Conservation (phyloP, 30 jellyfish, hydroid and myxozoan species). For the Mastigias papua region DNA sequence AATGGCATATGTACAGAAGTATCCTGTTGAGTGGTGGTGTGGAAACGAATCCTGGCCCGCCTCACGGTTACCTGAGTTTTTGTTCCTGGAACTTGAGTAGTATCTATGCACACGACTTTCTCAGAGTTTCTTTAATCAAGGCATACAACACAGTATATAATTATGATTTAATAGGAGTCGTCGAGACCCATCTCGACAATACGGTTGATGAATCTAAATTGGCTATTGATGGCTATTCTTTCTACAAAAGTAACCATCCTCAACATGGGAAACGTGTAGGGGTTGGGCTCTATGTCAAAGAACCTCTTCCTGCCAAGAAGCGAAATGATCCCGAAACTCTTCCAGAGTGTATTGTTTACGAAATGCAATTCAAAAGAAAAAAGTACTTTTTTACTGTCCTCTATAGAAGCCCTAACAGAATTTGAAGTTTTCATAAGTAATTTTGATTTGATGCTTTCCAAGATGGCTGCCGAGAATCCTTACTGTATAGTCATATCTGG, state of each 20-base stretch:
- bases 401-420: neutral
- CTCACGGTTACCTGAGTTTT: neutral
- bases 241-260: neutral
- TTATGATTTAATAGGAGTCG: neutral
- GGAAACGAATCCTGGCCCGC: neutral
- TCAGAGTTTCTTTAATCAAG: neutral
- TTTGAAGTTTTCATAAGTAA: neutral
- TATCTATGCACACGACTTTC: neutral
- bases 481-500: neutral
- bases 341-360: neutral
- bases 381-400: neutral
- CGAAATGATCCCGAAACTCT: neutral
- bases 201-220: neutral
- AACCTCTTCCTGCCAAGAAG: neutral
- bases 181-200: neutral
- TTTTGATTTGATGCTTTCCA: neutral
- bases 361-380: neutral
- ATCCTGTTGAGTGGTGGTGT: neutral
- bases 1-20: neutral
- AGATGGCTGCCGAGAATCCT: constrained; percentile 11
- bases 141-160: neutral
- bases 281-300: constrained; percentile 2
- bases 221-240: neutral
- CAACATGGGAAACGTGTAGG: neutral
- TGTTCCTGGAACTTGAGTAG: constrained; percentile 7